Base-by-base conservation (phyloP, 2,113 vertebrate genomes). In the Hippotragus niger region DNA sequence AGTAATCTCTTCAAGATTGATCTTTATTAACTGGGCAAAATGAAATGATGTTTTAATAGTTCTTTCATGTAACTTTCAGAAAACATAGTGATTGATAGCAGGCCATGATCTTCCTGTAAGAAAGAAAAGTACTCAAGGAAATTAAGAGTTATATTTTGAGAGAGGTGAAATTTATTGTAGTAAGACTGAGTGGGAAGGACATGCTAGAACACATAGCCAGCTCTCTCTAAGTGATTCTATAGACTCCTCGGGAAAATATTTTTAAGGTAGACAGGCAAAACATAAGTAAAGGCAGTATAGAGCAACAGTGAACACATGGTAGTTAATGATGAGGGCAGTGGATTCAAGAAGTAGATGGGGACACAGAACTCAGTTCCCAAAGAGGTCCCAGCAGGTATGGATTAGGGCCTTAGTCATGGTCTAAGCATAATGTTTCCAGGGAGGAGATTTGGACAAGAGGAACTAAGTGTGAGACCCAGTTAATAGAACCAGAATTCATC, bases 41-140 rank as follows among this genome's bases (percentile, higher is more conserved):
- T 45, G 88, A 76, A 86, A 52, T 52, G 88, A 91, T 53, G 15
- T 13, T 88, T 74, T 85, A 53, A n/a, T 43, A 74, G 80, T 80
- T 57, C 11, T 78, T 90, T 45, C 21, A 78, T 43, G 19, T 25
- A 45, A 88, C 55, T 87, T 90, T 90, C 7, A 89, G 67, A 64
- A 94, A 87, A 40, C 36, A 71, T 8, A 86, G 29, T 1, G 5
- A 90, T 52, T 87, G 45, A 86, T 78, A 45, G 76, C 27, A 86
- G 10, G 12, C 14, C 64, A 10, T 58, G 17, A 29, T 33, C 84
- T 50, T 53, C 50, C 90, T 40, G 45, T 43, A 82, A 60, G 7
- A 62, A 81, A 58, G 43, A 78, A 78, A 90, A 57, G 3, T 57
- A 8, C 13, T 83, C 2, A 78, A 40, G 33, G 12, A 12, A 92